Evolutionary conservation across 2,888 invertebrate genomes (phyloP).

Genomic region (Eupelmus urozonus): DNA sequence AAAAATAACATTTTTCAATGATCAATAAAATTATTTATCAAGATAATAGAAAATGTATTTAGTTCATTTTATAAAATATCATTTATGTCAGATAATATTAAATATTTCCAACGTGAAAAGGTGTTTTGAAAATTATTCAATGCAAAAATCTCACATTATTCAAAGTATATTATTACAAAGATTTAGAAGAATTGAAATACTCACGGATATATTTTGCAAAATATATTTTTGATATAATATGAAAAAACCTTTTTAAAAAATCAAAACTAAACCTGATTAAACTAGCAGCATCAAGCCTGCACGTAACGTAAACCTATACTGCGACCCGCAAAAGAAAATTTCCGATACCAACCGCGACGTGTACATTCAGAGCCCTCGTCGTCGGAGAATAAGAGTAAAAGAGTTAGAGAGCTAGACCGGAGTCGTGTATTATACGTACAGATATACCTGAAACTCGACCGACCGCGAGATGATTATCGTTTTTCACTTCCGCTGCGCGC

Average conservation of each 20-base stretch:
- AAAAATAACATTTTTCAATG: neutral
- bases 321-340: slow-evolving; percentile 24
- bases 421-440: slow-evolving; percentile 10
- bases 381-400: neutral
- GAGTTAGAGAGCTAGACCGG: no score
- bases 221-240: no score
- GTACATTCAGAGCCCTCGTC: neutral
- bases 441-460: slow-evolving; percentile 44
- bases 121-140: neutral
- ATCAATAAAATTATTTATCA: neutral
- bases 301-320: neutral
- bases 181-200: no score
- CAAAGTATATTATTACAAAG: no score
- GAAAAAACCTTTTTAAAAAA: no score
- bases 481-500: slow-evolving; percentile 61
- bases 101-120: neutral
- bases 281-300: neutral
- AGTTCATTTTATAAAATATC: neutral
- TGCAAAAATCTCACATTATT: no score
- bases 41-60: neutral
- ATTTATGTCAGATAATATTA: neutral
- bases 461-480: slow-evolving; percentile 41
- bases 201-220: no score
- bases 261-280: neutral
- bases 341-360: slow-evolving; percentile 4